Conservation (phyloP, 2,113 vertebrate genomes). For the Hippolais icterina region DNA sequence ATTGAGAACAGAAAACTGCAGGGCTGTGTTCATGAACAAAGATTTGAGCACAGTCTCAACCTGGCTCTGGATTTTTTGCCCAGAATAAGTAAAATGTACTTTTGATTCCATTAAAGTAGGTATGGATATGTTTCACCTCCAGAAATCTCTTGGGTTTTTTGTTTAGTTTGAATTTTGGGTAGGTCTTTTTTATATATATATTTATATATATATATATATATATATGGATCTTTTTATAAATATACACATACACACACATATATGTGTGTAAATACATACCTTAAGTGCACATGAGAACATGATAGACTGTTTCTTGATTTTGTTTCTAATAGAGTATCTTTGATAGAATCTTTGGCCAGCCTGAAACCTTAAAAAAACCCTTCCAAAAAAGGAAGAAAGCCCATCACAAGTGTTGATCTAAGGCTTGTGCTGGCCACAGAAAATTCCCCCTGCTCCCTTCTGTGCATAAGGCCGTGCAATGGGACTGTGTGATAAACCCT, state of each 20-base stretch:
- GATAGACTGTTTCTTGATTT: not conserved
- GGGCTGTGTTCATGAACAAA: not conserved
- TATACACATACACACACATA: not conserved
- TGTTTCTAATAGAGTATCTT: not conserved
- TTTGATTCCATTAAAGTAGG: not conserved
- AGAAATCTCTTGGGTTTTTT: not conserved
- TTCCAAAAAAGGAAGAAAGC: not conserved
- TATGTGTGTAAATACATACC: not conserved
- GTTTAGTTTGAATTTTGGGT: not conserved
- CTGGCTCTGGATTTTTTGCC: not conserved
- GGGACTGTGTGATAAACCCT: not conserved
- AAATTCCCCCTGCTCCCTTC: not conserved
- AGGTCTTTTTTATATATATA: not conserved
- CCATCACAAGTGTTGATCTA: not conserved
- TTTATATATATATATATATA: too few relatives aligned
- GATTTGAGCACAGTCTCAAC: not conserved
- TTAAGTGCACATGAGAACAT: not conserved
- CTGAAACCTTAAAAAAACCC: not conserved
- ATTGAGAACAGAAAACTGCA: not conserved
- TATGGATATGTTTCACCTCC: not conserved
- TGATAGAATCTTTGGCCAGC: not conserved
- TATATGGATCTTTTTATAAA: not conserved
- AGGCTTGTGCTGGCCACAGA: not conserved
- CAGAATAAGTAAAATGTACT: not conserved
- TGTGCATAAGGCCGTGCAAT: not conserved